Evolutionary conservation across 2,888 invertebrate species (phyloP).

Genomic region (Ecdyonurus torrentis): DNA sequence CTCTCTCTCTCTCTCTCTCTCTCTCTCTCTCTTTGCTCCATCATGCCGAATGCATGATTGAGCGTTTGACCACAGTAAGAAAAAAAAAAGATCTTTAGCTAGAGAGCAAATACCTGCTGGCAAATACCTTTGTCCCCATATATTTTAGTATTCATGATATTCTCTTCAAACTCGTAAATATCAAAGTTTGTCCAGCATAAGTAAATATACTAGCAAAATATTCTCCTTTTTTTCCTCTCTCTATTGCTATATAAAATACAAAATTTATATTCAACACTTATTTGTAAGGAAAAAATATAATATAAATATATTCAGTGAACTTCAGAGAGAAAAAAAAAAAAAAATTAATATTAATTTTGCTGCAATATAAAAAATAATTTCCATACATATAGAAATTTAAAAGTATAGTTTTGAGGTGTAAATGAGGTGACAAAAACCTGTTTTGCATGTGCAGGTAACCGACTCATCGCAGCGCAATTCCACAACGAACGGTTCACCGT

Average conservation of each 20-base stretch:
- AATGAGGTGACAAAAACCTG: no score
- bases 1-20: background rate
- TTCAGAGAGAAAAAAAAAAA: no score
- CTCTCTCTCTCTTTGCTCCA: background rate
- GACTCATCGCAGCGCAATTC: slow-evolving; percentile 30
- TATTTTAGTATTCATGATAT: slow-evolving; percentile 1
- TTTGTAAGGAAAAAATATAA: no score
- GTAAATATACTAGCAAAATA: background rate
- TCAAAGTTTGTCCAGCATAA: background rate
- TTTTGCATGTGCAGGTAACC: slow-evolving; percentile 30
- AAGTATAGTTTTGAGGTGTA: no score
- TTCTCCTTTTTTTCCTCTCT: background rate
- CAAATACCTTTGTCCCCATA: background rate
- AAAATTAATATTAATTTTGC: no score
- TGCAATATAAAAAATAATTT: no score
- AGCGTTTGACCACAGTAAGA: background rate
- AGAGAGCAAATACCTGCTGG: background rate
- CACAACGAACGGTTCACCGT: slow-evolving; percentile 28
- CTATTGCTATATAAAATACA: no score
- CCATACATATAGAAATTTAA: no score
- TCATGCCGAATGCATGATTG: background rate
- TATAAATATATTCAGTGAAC: no score
- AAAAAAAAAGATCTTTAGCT: background rate
- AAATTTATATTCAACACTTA: no score
- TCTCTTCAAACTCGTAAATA: slow-evolving; percentile 1